Base-by-base conservation (phyloP, 2,797 vertebrate species). In the Enteromius radiatus region DNA sequence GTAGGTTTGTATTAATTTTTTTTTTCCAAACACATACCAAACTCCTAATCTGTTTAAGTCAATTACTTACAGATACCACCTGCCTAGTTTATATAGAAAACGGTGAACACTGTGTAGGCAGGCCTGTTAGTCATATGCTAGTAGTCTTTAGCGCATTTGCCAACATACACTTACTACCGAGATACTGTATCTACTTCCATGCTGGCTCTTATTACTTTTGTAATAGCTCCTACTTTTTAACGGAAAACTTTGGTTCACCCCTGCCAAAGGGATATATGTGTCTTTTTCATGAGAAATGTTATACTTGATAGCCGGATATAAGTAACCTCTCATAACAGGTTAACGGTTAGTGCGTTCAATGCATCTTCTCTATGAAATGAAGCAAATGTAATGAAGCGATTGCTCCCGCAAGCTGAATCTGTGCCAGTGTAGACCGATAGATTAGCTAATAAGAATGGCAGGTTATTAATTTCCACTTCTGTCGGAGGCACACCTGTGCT, bases 391-490 rank as follows among this genome's bases (percentile, higher is more conserved):
- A 84, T 82, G 45, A 73, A 79, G 64, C 38, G 26, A 59, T 82
- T 61, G 73, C 64, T 69, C 47, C 73, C 36, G 1, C 36, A 74
- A 80, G 63, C 49, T 33, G 65, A 85, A 71, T 64, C 33, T 70
- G 54, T 74, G 63, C 52, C n/a, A 3, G 33, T 31, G 61, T 80
- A 81, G 86, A 78, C 81, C 26, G 54, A 84, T 78, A 80, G 84
- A 82, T 84, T 84, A 84, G 54, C 84, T 85, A 78, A 63, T 78
- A 78, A 76, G 68, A 77, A 69, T 69, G 78, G 54, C 81, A 78
- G 84, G 68, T 85, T 85, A 85, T 85, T 85, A n/a, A 87, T 87
- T 87, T 86, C 83, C 82, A 82, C 85, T 87, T 82, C 82, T 84
- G 81, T 84, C 47, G 28, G 70, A 84, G 69, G 36, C 23, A 78